Evolutionary conservation across 1,140 invertebrate genomes (phyloP), one percentile per base, ranked within the genome.

Genomic region (Trichogramma pretiosum): DNA sequence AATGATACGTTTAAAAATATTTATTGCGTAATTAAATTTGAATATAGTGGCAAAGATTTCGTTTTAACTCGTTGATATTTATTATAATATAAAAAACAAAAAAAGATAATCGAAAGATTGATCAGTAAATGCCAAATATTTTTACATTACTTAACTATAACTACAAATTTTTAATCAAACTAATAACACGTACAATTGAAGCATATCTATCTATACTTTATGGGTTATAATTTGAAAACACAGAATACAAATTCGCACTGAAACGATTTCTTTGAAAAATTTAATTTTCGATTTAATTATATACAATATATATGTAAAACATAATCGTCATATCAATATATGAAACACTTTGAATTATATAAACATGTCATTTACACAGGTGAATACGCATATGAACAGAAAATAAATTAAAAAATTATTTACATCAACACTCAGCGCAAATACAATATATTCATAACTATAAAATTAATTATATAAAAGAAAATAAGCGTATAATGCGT

Each of bases 401-500:
- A n/a, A n/a, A n/a, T n/a, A n/a, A n/a, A n/a, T n/a, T n/a, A n/a
- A n/a, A n/a, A n/a, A n/a, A n/a, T n/a, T n/a, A n/a, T n/a, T n/a
- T n/a, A n/a, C n/a, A n/a, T n/a, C n/a, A n/a, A n/a, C n/a, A n/a
- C n/a, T n/a, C n/a, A n/a, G n/a, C n/a, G n/a, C n/a, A n/a, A n/a
- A n/a, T n/a, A n/a, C n/a, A n/a, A n/a, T n/a, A n/a, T n/a, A n/a
- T n/a, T n/a, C n/a, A 22, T 40, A 47, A 46, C 23, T 30, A 30
- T 22, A 46, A 36, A 30, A 32, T 46, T 35, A 19, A 44, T 24
- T 46, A 19, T 22, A 22, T 42, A 37, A 39, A 43, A 51, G 30
- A 52, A 46, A 22, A 23, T 38, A 41, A 55, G 53, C 55, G 30
- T 52, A 33, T 48, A 28, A 61, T 57, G 52, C 50, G 59, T 56